These are phyloP conservation scores for Prosopocoilus inquinatus DNA, from an alignment of 2,888 invertebrate species.

Conservation along the genomic window DNA sequence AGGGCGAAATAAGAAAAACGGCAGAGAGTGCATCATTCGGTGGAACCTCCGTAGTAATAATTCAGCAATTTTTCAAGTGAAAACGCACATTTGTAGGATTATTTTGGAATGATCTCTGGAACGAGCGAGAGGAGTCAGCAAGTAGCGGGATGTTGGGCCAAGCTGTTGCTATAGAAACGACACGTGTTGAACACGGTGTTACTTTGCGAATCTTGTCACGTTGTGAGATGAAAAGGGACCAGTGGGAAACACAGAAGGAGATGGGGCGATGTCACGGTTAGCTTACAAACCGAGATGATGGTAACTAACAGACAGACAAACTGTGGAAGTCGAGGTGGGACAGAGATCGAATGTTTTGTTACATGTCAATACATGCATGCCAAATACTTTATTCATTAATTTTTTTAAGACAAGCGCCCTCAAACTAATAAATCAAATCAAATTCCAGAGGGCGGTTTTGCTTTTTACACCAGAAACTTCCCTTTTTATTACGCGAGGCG, in stretches of 20 bases:
- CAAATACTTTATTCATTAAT: background rate
- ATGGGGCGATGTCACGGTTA: slow-evolving; percentile 34
- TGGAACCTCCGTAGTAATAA: slow-evolving; percentile 30
- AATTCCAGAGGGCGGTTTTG: background rate
- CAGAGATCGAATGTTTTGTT: background rate
- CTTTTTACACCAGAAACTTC: background rate
- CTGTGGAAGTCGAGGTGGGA: slow-evolving; percentile 1
- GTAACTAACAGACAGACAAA: slow-evolving; percentile 22
- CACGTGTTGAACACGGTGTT: slow-evolving; percentile 52
- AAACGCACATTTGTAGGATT: slow-evolving; percentile 42
- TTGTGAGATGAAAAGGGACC: slow-evolving; percentile 52
- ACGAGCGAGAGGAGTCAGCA: slow-evolving; percentile 44
- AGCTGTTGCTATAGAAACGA: slow-evolving; percentile 52
- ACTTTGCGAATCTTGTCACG: slow-evolving; percentile 53
- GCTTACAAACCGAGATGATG: slow-evolving; percentile 38
- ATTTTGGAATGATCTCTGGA: slow-evolving; percentile 44
- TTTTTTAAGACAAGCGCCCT: background rate
- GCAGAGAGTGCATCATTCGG: slow-evolving; percentile 16
- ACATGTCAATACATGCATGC: background rate
- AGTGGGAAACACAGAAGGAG: slow-evolving; percentile 43
- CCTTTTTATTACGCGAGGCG: slow-evolving; percentile 2
- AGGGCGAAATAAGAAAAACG: slow-evolving; percentile 15
- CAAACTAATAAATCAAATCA: slow-evolving; percentile 4
- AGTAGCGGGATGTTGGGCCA: slow-evolving; percentile 43
- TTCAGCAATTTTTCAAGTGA: slow-evolving; percentile 39